phyloP scores from a whole-genome alignment of 2,888 invertebrate species.

The Helicoverpa assulta region DNA sequence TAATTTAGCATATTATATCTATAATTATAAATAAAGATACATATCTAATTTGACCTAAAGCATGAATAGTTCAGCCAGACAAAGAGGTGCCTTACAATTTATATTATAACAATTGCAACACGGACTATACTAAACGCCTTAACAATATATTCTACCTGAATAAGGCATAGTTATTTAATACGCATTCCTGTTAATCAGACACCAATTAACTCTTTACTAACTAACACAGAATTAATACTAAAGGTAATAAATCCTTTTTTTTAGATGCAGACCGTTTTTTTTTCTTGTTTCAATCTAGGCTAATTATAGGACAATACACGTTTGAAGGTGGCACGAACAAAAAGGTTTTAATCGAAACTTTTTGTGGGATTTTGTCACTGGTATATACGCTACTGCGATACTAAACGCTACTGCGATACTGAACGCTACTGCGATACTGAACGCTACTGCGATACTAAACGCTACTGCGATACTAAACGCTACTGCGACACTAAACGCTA shows the following conservation, averaged over 20 bases:
- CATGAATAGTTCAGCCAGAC: constrained; percentile 1
- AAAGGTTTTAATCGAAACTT: constrained; percentile 37
- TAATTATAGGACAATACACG: constrained; percentile 42
- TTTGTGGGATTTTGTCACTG: constrained; percentile 42
- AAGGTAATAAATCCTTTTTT: too few species aligned
- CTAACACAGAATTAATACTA: not conserved
- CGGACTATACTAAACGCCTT: constrained; percentile 11
- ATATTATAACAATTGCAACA: constrained; percentile 12
- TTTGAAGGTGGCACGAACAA: constrained; percentile 48
- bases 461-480: too few species aligned
- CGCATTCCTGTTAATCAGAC: constrained; percentile 35
- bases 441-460: too few species aligned
- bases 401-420: too few species aligned
- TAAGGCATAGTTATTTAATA: constrained; percentile 24
- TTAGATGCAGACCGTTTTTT: constrained; percentile 15
- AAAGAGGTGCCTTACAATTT: not conserved
- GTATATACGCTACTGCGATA: too few species aligned
- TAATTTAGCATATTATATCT: too few species aligned
- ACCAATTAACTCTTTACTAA: constrained; percentile 20
- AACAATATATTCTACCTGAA: constrained; percentile 4
- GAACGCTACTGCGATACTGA: too few species aligned
- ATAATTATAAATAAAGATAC: not conserved
- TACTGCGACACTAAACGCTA: too few species aligned
- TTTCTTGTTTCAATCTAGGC: constrained; percentile 21
- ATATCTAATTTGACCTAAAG: not conserved